Evolutionary conservation across 2,888 invertebrate species (phyloP).

Genomic region (Zaprionus obscuricornis): DNA sequence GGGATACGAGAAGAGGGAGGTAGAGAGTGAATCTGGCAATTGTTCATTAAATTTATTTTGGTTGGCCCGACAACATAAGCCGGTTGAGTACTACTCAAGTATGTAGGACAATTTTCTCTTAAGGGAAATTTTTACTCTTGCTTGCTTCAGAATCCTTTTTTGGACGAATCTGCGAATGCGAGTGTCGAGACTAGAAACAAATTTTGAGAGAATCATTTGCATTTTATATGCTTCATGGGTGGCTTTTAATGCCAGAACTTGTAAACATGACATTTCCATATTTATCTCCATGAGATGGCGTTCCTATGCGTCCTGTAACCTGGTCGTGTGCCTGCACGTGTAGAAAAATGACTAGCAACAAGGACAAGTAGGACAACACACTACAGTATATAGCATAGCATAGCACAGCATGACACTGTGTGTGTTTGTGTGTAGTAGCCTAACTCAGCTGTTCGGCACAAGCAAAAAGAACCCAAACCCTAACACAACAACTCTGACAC

Average conservation of each 20-base stretch:
- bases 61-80: too few species aligned
- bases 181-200: conserved; percentile 10
- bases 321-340: conserved; percentile 36
- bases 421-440: too few species aligned
- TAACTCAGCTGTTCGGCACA: too few species aligned
- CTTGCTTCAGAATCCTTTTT: neutral
- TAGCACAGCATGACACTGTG: too few species aligned
- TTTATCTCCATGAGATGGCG: conserved; percentile 56
- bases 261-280: conserved; percentile 74
- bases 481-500: too few species aligned
- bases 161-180: conserved; percentile 23
- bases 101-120: conserved; percentile 47
- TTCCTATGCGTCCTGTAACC: conserved; percentile 7
- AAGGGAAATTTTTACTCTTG: conserved; percentile 27
- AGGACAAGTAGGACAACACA: conserved; percentile 30
- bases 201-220: conserved; percentile 46
- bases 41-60: too few species aligned
- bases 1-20: too few species aligned
- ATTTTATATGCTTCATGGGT: conserved; percentile 51
- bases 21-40: too few species aligned
- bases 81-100: neutral
- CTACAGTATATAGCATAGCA: too few species aligned
- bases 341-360: conserved; percentile 41
- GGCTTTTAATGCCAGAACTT: conserved; percentile 66
- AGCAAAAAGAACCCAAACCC: too few species aligned